These are phyloP conservation scores for Nasonovia ribisnigri DNA, from an alignment of 2,888 invertebrate species.

Conservation along the genomic window DNA sequence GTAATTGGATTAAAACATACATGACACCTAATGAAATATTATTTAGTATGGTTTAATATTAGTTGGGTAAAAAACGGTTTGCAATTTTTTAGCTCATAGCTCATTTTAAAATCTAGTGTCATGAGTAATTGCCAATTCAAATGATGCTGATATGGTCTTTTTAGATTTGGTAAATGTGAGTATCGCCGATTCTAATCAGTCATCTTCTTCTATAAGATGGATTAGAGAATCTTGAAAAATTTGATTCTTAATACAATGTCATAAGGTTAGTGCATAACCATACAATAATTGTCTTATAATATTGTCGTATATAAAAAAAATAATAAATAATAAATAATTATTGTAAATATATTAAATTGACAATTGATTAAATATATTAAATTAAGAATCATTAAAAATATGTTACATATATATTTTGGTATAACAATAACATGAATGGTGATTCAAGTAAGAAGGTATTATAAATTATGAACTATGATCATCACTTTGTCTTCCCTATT, in stretches of 20 bases:
- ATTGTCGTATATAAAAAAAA: no score
- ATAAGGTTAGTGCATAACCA: neutral
- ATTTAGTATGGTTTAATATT: neutral
- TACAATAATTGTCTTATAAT: neutral
- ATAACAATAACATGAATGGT: neutral
- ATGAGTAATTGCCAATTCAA: neutral
- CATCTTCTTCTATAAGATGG: neutral
- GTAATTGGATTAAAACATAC: neutral
- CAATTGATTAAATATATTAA: neutral
- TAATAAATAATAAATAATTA: no score
- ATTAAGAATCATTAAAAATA: no score
- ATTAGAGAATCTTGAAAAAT: neutral
- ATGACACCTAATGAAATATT: neutral
- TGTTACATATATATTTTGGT: neutral
- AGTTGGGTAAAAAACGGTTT: neutral
- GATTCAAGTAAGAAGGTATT: neutral
- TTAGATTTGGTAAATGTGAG: neutral
- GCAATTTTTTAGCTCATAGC: neutral
- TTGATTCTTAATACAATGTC: neutral
- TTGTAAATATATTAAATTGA: neutral
- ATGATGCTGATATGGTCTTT: neutral
- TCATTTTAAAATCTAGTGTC: neutral
- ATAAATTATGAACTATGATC: neutral
- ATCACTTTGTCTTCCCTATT: neutral
- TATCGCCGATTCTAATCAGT: neutral